Evolutionary conservation across 2,888 invertebrate species (phyloP), one percentile per base, ranked within the genome.

Genomic region (Drosophila fungiperda): DNA sequence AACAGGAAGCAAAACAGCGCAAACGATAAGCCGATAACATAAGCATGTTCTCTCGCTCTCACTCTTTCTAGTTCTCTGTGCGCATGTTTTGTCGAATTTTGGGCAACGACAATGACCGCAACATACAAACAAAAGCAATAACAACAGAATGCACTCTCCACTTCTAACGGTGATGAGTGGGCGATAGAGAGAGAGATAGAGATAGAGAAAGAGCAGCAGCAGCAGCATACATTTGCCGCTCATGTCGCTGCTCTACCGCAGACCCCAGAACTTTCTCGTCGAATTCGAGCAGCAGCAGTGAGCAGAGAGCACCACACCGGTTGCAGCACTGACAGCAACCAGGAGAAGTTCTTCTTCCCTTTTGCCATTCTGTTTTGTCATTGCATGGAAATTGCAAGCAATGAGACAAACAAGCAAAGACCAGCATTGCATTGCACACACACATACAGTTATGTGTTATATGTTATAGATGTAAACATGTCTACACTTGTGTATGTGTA

Each of bases 51-150:
- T 58, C 48, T 49, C 55, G 3, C 52, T 52, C 45, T 23, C 55
- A 23, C 32, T 40, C 53, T 17, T 12, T 32, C 26, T 17, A 42
- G 52, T 64, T 69, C 55, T 45, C 50, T 50, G 58, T 81, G 84
- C 84, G 84, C 84, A 83, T 85, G 86, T 68, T 87, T 69, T 15
- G 8, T 53, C 53, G 80, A 73, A 71, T 87, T 87, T 80, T 80
- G 68, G 75, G 78, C 78, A 78, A 77, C 59, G 70, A 72, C 70
- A 67, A 69, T 76, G 76, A 76, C 76, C 77, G 77, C 77, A 63
- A 40, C 54, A 54, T 58, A 65, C 29, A 45, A 26, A n/a, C 52
- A 65, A 66, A 36, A 55, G 62, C 62, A 73, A 73, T 36, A 73
- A 69, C 52, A 76, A 76, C 65, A 68, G 78, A 59, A 48, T 45